A percentile compares a stretch with the other conserved stretches of the same genome.
Conservation (phyloP, 2,797 vertebrate genomes). For the Discoglossus pictus region DNA sequence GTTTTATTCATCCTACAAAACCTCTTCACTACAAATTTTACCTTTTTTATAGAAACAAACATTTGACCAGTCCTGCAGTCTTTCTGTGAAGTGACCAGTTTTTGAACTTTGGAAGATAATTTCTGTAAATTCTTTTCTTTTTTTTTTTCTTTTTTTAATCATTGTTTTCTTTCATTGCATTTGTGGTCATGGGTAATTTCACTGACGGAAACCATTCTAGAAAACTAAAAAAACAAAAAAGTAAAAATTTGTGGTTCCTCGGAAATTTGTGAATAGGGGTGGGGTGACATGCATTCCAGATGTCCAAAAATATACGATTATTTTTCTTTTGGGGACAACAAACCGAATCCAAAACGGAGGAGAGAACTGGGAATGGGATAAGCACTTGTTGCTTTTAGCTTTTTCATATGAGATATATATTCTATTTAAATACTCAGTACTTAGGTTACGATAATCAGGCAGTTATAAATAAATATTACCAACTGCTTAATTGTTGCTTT, state of each 20-base stretch:
- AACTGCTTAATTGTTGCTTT: conserved; percentile 71
- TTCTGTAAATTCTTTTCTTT: conserved; percentile 73
- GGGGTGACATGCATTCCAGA: conserved; percentile 75
- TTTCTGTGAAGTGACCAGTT: conserved; percentile 78
- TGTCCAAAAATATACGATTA: conserved; percentile 69
- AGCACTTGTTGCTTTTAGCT: conserved; percentile 76
- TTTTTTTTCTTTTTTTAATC: conserved; percentile 54
- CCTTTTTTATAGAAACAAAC: conserved; percentile 67
- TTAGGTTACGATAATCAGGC: conserved; percentile 75
- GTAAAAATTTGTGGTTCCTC: conserved; percentile 69
- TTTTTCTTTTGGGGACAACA: conserved; percentile 33
- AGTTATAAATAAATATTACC: conserved; percentile 57
- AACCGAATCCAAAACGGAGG: conserved; percentile 54
- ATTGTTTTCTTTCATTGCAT: conserved; percentile 56
- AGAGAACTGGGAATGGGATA: conserved; percentile 42
- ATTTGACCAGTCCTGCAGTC: conserved; percentile 75
- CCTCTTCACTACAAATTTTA: conserved; percentile 68
- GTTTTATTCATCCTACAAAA: conserved; percentile 81
- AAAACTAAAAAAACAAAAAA: conserved; percentile 65
- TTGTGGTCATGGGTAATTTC: conserved; percentile 73
- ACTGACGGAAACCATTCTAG: conserved; percentile 72
- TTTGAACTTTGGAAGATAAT: conserved; percentile 74
- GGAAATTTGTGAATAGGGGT: conserved; percentile 70
- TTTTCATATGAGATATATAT: conserved; percentile 80
- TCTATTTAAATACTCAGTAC: conserved; percentile 80